Evolutionary conservation across 1,140 invertebrate species (phyloP).

Genomic region (Pachypsylla venusta): DNA sequence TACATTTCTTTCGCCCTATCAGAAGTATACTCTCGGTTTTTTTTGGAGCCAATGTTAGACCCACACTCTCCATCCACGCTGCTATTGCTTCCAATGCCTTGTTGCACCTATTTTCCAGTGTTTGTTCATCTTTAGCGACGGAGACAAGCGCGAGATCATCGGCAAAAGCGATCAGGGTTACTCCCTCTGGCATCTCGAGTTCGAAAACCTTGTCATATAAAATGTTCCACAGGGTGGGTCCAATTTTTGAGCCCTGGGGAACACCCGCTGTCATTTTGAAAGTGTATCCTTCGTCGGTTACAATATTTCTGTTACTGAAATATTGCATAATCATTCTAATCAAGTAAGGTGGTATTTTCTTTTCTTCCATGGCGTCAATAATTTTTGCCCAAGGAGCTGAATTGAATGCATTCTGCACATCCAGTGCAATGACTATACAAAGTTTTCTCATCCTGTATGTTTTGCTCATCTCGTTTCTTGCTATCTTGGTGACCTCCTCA

Average conservation of each 20-base stretch:
- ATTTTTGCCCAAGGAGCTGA: constrained; percentile 3
- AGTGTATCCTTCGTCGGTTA: background rate
- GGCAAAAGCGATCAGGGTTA: constrained; percentile 5
- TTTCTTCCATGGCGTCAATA: background rate
- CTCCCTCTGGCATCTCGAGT: constrained; percentile 19
- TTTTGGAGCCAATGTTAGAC: background rate
- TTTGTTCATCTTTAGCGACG: background rate
- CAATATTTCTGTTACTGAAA: background rate
- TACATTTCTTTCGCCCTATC: background rate
- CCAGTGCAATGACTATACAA: too few species aligned
- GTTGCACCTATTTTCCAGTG: background rate
- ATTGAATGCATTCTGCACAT: too few species aligned
- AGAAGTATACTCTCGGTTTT: background rate
- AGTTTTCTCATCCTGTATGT: too few species aligned
- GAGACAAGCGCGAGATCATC: constrained; percentile 17
- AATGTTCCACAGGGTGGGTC: constrained; percentile 27
- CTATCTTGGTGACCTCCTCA: too few species aligned
- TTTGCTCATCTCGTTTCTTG: too few species aligned
- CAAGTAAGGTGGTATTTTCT: background rate
- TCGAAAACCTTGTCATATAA: constrained; percentile 25
- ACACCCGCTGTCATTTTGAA: constrained; percentile 17
- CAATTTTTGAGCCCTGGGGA: constrained; percentile 26
- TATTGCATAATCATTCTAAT: background rate
- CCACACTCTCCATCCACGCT: background rate
- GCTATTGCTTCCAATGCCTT: background rate